Percentiles rank a stretch among this genome's conserved stretches.
Conservation (phyloP, 2,797 vertebrate species). For the Holocentrus rufus region DNA sequence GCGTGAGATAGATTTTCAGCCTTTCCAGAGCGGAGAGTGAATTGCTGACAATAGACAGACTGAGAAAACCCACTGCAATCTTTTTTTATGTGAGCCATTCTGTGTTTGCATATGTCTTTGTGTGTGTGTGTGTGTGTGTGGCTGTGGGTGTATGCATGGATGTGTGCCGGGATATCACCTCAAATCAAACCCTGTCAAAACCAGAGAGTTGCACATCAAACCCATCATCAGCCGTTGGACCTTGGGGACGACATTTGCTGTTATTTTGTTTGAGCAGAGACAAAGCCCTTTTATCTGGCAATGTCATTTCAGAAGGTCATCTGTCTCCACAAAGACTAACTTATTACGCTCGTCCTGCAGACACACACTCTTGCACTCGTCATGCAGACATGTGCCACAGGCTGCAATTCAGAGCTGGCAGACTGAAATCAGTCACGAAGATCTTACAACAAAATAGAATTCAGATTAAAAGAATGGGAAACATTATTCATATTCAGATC, state of each 20-base stretch:
- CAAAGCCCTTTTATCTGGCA: slow-evolving; percentile 52
- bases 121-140: neutral
- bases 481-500: slow-evolving; percentile 24
- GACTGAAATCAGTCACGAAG: slow-evolving; percentile 51
- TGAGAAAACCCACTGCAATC: slow-evolving; percentile 18
- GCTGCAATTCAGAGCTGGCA: slow-evolving; percentile 41
- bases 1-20: slow-evolving; percentile 29
- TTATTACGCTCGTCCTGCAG: slow-evolving; percentile 55
- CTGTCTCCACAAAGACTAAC: slow-evolving; percentile 57
- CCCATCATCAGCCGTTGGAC: slow-evolving; percentile 36
- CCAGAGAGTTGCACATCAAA: slow-evolving; percentile 44
- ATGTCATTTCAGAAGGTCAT: slow-evolving; percentile 68
- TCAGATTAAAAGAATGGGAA: slow-evolving; percentile 31
- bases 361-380: slow-evolving; percentile 27
- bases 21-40: slow-evolving; percentile 8
- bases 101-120: neutral
- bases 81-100: neutral
- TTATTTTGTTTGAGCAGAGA: slow-evolving; percentile 57
- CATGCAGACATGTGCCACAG: slow-evolving; percentile 11
- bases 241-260: slow-evolving; percentile 52
- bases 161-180: slow-evolving; percentile 22
- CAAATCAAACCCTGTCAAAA: slow-evolving; percentile 21
- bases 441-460: slow-evolving; percentile 40
- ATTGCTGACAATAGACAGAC: slow-evolving; percentile 27
- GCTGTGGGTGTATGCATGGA: neutral